Conservation (phyloP, 2,113 vertebrate genomes). For the Vulpes vulpes region DNA sequence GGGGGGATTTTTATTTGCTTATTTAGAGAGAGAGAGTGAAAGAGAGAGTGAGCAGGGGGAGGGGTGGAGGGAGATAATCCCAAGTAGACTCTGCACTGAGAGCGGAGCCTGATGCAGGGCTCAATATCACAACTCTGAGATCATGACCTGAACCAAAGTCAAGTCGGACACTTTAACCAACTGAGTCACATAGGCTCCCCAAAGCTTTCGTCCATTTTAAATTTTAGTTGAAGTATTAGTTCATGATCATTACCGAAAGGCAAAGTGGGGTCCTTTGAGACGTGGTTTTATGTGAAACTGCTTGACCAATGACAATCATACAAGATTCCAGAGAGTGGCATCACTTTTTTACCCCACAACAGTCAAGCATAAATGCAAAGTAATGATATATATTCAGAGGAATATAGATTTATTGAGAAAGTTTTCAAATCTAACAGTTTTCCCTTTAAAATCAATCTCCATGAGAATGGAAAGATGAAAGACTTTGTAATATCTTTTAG, state of each 20-base stretch:
- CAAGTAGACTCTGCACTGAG: not conserved
- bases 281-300: not conserved
- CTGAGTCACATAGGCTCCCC: not conserved
- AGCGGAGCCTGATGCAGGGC: not conserved
- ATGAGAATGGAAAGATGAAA: not conserved
- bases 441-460: not conserved
- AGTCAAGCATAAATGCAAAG: not conserved
- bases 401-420: not conserved
- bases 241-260: not conserved
- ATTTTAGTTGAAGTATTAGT: not conserved
- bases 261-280: not conserved
- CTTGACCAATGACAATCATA: not conserved
- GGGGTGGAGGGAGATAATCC: not conserved
- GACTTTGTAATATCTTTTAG: not conserved
- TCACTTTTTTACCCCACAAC: not conserved
- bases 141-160: not conserved
- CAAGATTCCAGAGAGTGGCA: not conserved
- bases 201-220: not conserved
- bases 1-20: not conserved
- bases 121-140: not conserved
- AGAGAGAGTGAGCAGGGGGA: not conserved
- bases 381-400: not conserved
- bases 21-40: not conserved
- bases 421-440: conserved; percentile 2
- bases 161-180: not conserved